phyloP scores from a whole-genome alignment of 2,888 invertebrate species.

The Thymelicus lineola region DNA sequence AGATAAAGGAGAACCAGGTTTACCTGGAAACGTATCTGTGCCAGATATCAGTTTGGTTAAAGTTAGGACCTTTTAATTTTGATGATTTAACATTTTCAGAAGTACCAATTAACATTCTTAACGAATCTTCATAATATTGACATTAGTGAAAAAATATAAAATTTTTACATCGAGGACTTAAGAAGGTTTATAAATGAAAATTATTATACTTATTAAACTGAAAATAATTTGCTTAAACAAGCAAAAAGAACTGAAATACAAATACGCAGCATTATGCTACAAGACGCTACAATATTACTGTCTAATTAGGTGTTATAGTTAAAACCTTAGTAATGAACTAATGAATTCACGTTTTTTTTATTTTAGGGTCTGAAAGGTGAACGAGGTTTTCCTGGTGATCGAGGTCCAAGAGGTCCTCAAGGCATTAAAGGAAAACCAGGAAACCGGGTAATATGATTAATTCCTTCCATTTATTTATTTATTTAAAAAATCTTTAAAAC shows the following conservation, averaged over 20 bases:
- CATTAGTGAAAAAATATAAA: too few species aligned
- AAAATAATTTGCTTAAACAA: too few species aligned
- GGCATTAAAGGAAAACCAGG: conserved; percentile 60
- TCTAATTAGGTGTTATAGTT: too few species aligned
- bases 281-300: too few species aligned
- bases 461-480: background rate
- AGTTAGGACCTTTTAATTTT: conserved; percentile 41
- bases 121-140: too few species aligned
- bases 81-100: background rate
- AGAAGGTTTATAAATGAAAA: too few species aligned
- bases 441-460: background rate
- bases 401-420: conserved; percentile 79
- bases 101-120: too few species aligned
- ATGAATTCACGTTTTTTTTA: background rate
- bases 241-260: too few species aligned
- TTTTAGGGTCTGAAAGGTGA: conserved; percentile 53
- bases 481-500: background rate
- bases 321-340: background rate
- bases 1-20: conserved; percentile 88
- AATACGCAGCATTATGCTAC: too few species aligned
- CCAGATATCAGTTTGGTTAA: conserved; percentile 47
- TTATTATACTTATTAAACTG: too few species aligned
- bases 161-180: too few species aligned
- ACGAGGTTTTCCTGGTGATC: conserved; percentile 82
- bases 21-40: conserved; percentile 61